Conservation (phyloP, 2,113 vertebrate genomes). For the Notarius lentiginosus region DNA sequence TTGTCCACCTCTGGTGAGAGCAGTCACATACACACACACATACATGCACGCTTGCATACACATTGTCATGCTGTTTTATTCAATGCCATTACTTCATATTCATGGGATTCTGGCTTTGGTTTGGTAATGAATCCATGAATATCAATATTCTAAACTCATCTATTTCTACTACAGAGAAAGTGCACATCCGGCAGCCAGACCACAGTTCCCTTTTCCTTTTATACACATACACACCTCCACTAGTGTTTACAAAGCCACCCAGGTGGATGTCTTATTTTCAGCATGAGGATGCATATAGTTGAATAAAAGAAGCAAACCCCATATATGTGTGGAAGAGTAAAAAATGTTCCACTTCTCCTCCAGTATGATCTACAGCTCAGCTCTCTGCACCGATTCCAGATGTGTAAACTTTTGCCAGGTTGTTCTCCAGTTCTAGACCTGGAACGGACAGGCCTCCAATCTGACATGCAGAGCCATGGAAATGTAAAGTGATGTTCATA, state of each 20-base stretch:
- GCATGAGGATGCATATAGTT: background rate
- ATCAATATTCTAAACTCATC: background rate
- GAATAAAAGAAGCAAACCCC: background rate
- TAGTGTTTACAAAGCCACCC: background rate
- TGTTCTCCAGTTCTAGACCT: constrained; percentile 31
- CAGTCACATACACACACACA: no score
- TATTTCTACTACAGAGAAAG: background rate
- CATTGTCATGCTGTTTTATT: no score
- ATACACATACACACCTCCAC: background rate
- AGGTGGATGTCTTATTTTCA: background rate
- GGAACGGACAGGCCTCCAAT: background rate
- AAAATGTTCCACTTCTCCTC: constrained; percentile 9
- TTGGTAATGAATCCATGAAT: background rate
- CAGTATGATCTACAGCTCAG: constrained; percentile 10
- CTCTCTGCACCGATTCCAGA: constrained; percentile 29
- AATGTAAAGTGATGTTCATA: background rate
- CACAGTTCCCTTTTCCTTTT: background rate
- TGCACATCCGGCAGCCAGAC: background rate
- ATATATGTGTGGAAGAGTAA: constrained; percentile 17
- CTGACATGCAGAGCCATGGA: background rate
- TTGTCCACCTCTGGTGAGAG: no score
- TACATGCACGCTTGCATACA: background rate
- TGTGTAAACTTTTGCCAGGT: constrained; percentile 27
- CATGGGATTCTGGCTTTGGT: background rate
- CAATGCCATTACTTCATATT: background rate